Evolutionary conservation across 37 sponge, comb jelly and placozoan genomes (phyloP), one percentile per base, ranked within the genome.

Genomic region (Halichondria panicea): DNA sequence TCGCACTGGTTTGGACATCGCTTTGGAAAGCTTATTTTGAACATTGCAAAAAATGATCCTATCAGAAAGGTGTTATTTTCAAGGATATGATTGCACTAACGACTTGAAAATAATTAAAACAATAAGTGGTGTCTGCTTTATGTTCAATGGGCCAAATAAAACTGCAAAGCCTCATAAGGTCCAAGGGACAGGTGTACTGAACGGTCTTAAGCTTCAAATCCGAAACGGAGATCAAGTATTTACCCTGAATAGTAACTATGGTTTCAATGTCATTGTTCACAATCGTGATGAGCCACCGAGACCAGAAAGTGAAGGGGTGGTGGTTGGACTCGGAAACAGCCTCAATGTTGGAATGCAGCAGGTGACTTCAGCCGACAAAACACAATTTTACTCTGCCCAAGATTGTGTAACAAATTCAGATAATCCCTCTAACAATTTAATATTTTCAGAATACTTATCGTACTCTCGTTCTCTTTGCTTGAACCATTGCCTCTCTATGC

Each of bases 241-340:
- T 27, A 28, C 71, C 40, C 27, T 59, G 13, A 7, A 4, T 8
- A 38, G 40, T 37, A 30, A 73, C 37, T 38, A 9, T 73, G 74
- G 74, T n/a, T 56, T 39, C 8, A 22, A 60, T 25, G 30, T 73
- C 21, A 22, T 58, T 58, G 37, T 73, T 12, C 74, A 73, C 74
- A 56, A 56, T 57, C 74, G 30, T 8, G 74, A 73, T 40, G 74
- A 59, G 22, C 41, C 18, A 2, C 74, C 74, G 19, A 6, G 40
- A 35, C 60, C 60, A 59, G 74, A 56, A 40, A 1, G 18, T 58
- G 43, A 73, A 38, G 74, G 74, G 4, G 37, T 73, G 36, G 74
- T 43, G 4, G 74, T 73, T 2, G 60, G 43, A 38, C 60, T 40
- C 2, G 22, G 38, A 24, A 2, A 41, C 27, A 58, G 43, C 58